These are phyloP conservation scores for Clupea harengus DNA, from an alignment of 2,113 vertebrate species.

Conservation along the genomic window DNA sequence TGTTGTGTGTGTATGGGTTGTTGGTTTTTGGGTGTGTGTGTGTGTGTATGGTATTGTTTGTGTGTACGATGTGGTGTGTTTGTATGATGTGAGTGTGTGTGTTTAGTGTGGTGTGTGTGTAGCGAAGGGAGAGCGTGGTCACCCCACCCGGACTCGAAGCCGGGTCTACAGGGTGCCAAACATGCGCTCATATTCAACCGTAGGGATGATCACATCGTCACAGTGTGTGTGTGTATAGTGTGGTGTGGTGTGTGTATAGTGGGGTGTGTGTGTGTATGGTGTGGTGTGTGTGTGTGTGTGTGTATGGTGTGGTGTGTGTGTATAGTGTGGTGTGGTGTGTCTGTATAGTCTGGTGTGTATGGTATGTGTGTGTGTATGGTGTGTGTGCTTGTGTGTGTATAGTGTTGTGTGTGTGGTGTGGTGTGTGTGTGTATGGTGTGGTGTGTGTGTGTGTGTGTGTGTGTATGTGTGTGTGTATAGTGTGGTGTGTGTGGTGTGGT, in stretches of 20 bases:
- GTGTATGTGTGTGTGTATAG: background rate
- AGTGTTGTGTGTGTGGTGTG: background rate
- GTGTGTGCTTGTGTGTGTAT: background rate
- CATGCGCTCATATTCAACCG: too few relatives aligned
- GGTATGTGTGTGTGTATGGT: background rate
- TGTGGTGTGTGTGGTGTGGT: background rate
- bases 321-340: background rate
- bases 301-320: background rate
- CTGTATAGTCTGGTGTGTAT: background rate
- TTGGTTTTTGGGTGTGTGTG: too few relatives aligned
- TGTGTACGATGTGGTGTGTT: too few relatives aligned
- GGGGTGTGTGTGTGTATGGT: slow-evolving; percentile 57
- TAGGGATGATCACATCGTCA: too few relatives aligned
- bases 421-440: background rate
- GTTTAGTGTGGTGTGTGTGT: too few relatives aligned
- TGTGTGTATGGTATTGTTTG: too few relatives aligned
- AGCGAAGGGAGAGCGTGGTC: too few relatives aligned
- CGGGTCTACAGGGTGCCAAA: too few relatives aligned
- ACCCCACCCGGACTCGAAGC: too few relatives aligned
- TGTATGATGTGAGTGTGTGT: too few relatives aligned
- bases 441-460: too few relatives aligned
- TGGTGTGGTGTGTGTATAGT: background rate
- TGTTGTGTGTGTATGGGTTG: background rate
- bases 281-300: too few relatives aligned
- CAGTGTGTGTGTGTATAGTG: background rate